Base-by-base conservation (phyloP, 1,140 invertebrate genomes). In the Drosophila burlai region DNA sequence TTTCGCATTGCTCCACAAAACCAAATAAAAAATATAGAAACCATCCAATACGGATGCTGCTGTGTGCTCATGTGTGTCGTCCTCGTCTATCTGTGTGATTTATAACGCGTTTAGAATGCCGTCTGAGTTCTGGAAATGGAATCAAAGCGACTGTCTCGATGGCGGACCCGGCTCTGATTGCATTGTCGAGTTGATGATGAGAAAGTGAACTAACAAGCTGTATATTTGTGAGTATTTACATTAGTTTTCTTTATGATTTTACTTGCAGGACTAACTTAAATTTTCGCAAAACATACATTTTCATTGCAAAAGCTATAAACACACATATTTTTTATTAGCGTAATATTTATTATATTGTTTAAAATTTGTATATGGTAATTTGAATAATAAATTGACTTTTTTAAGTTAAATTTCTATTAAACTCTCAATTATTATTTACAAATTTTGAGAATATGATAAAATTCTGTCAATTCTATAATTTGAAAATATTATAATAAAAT, bases 41-140 rank as follows among this genome's bases (percentile, higher is more conserved):
- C n/a, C 64, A 68, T 47, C 64, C 67, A 68, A 71, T 55, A 68
- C 54, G 66, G 40, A 38, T 71, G 49, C 38, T 38, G 21, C 6
- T 47, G 42, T 55, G 43, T 57, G 29, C 40, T 11, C 42, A 34
- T 52, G 40, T 57, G 68, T 69, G 52, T 24, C 4, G 13, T 15
- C 7, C 31, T 21, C 34, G n/a, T 66, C 18, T 42, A 21, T 65
- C 11, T 68, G 18, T 58, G 60, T 69, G 77, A 84, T 84, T 81
- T 84, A 84, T 84, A 77, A 76, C 65, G 42, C 81, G 72, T 61
- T 83, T 83, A 72, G 81, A 71, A 75, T 66, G 65, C 36, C 50
- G 59, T 50, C 47, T 46, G 63, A 46, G 50, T 46, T 18, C 9
- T 58, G 46, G 26, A 77, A 71, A 79, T 55, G 50, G 42, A 67